A percentile compares a stretch with the other conserved stretches of the same genome.
Evolutionary conservation across 2,113 vertebrate species (phyloP).

Genomic region (Miniopterus natalensis): DNA sequence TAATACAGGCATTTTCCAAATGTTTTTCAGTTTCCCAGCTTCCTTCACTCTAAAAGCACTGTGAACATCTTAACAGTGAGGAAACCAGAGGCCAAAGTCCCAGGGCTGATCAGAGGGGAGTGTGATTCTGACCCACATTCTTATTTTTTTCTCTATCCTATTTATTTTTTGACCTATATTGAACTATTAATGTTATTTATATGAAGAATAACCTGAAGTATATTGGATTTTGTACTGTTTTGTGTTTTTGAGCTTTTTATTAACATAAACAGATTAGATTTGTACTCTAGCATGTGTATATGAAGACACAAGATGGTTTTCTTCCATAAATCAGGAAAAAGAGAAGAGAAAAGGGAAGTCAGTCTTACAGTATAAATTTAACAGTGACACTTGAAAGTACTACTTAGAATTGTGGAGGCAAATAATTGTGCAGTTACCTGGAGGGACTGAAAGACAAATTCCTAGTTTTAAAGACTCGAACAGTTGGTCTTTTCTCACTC

Average conservation of each 20-base stretch:
- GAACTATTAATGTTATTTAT: neutral
- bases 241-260: slow-evolving; percentile 1
- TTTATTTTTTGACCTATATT: neutral
- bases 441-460: slow-evolving; percentile 55
- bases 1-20: neutral
- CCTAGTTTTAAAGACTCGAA: slow-evolving; percentile 65
- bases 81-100: neutral
- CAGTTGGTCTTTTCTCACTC: slow-evolving; percentile 63
- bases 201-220: neutral
- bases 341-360: neutral
- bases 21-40: neutral
- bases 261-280: slow-evolving; percentile 17
- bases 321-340: slow-evolving; percentile 41
- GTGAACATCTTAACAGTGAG: neutral
- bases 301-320: neutral
- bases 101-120: neutral
- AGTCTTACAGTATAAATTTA: slow-evolving; percentile 1
- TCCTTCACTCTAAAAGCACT: neutral
- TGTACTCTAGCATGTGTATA: neutral
- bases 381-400: slow-evolving; percentile 49
- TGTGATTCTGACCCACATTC: neutral
- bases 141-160: neutral
- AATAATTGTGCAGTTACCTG: slow-evolving; percentile 69
- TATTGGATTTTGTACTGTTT: neutral
- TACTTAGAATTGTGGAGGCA: slow-evolving; percentile 58